Base-by-base conservation (phyloP, 2,797 vertebrate genomes). In the Poeciliopsis infans region DNA sequence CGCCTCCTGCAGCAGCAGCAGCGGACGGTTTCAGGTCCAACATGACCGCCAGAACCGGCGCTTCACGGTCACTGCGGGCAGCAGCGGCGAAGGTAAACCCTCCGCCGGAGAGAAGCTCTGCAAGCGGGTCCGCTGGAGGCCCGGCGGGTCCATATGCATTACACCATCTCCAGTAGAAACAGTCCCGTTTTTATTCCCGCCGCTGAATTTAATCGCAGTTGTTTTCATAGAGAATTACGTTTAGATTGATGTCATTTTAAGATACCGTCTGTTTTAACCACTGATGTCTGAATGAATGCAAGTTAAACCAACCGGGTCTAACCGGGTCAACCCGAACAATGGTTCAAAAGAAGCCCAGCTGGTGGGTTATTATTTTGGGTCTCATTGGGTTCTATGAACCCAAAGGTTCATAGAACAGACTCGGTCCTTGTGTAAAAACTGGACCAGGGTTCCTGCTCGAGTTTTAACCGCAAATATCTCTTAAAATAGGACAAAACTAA, bases 31-130 rank as follows among this genome's bases (percentile, higher is more conserved):
- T 0, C 76, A 13, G 59, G 94, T 96, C 83, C 49, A 92, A 68
- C 95, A 96, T 3, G 94, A 96, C 83, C 90, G 94, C 79, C 66
- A 49, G 20, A 91, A 89, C 28, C 88, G 15, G 49, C 88, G 91
- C 36, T 96, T 96, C 84, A 93, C 89, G 23, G 80, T 95, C 59
- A 16, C n/a, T 7, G 82, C 93, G 15, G 75, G 80, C 75, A 20
- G 80, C 82, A n/a, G 79, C 82, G 85, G 77, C 13, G 53, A 76
- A 13, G 94, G 95, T 96, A 74, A 94, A 91, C 7, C 59, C 7
- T 33, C 8, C 23, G 4, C 82, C 82, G 76, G 28, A 28, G 1
- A 0, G 1, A 5, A 23, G 76, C 76, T 47, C 45, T 0, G 0
- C 0, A 0, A 31, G 41, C 10, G 0, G 68, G 2, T 1, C 0